A percentile compares a stretch with the other conserved stretches of the same genome.
phyloP scores from a whole-genome alignment of 35 echinoderm and acorn worm genomes.

The Lytechinus pictus region DNA sequence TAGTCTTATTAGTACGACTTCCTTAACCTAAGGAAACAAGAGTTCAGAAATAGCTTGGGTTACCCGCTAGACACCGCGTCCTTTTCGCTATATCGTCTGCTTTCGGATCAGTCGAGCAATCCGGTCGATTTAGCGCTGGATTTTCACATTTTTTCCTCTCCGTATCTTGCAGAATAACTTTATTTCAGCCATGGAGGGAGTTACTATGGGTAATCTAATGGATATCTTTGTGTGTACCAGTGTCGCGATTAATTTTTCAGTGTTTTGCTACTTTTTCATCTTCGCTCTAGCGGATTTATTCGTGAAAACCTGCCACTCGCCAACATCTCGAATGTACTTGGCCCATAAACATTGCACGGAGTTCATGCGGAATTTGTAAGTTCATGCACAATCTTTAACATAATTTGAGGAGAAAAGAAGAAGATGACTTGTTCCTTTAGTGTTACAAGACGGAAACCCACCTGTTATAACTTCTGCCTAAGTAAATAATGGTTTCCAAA shows the following conservation, averaged over 20 bases:
- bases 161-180: not conserved
- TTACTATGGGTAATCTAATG: not conserved
- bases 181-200: not conserved
- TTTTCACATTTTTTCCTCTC: not conserved
- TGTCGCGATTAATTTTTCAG: not conserved
- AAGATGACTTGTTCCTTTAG: not conserved
- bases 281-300: constrained; percentile 40
- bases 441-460: not conserved
- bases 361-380: constrained; percentile 53
- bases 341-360: constrained; percentile 46
- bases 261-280: constrained; percentile 47
- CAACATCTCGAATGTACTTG: not conserved
- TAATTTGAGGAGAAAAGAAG: not conserved
- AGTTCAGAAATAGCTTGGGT: constrained; percentile 25
- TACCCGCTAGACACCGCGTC: not conserved
- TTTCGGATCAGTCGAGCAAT: not conserved
- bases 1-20: constrained; percentile 38
- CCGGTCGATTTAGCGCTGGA: not conserved
- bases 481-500: not conserved
- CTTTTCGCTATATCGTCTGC: not conserved
- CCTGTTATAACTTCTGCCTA: not conserved
- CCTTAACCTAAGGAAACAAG: constrained; percentile 12
- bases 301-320: constrained; percentile 18
- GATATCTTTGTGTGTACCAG: constrained; percentile 1
- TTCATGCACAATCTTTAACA: constrained; percentile 9